Base-by-base conservation (phyloP, 2,888 invertebrate species). In the Agrochola litura region DNA sequence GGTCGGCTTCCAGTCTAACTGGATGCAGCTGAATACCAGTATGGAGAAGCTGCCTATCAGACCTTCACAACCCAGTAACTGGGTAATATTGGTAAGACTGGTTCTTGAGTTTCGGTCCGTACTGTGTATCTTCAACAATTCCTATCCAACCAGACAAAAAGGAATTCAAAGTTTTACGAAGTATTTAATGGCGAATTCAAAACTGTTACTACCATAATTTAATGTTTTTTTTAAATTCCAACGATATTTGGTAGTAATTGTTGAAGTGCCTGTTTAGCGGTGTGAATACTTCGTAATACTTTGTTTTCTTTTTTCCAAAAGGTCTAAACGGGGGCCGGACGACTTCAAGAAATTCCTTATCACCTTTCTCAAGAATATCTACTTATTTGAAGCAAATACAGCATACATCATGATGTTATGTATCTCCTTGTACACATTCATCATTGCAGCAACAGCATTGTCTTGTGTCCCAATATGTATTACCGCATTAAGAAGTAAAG, bases 51-150 rank as follows among this genome's bases (percentile, higher is more conserved):
- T 37, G 37, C 37, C 37, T 30, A 37, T 37, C 37, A 37, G 37
- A 37, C 37, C 37, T 37, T 37, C 37, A 5, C 37, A 37, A 37
- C 37, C 37, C 37, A 37, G 37, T 37, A 37, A 37, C 37, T 37
- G 4, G 37, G 37, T 37, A 37, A 37, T 37, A 37, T 37, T 37
- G 37, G 37, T 37, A 37, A 37, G 5, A 37, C 37, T 37, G 37
- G 37, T 37, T 37, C 2, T 37, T 5, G n/a, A 37, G 37, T 37
- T 37, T 37, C 5, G 37, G 37, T 37, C 37, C 37, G 5, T 69
- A 25, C 19, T 54, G 12, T 61, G 66, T 80, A 90, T 92, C 93
- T 95, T 93, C 93, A 94, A 94, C 94, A 94, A 94, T 94, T 93
- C 82, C 94, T 93, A 93, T 93, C 92, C 86, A 86, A 89, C 84